phyloP scores from a whole-genome alignment of 1,140 invertebrate genomes.

The Helicoverpa armigera region DNA sequence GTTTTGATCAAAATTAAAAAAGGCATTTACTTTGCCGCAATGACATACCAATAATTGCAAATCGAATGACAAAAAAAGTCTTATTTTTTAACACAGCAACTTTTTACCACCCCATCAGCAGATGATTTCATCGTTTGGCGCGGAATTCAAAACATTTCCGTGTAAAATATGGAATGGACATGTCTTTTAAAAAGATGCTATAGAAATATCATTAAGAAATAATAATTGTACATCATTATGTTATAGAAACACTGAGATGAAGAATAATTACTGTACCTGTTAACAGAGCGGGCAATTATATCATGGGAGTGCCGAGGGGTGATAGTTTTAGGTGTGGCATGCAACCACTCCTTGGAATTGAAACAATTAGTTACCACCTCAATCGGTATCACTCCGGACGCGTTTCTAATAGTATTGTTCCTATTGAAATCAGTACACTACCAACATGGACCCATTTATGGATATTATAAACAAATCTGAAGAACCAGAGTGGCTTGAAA shows the following conservation, averaged over 20 bases:
- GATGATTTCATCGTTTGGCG: neutral
- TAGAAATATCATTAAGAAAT: too few relatives aligned
- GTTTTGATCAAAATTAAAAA: neutral
- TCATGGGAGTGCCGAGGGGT: conserved; percentile 74
- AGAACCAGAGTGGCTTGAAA: conserved; percentile 88
- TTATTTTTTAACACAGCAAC: neutral
- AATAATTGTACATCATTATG: too few relatives aligned
- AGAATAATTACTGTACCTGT: neutral
- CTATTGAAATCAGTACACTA: conserved; percentile 15
- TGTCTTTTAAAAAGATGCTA: too few relatives aligned
- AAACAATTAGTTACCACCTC: conserved; percentile 77
- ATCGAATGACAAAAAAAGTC: neutral
- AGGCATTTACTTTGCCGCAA: neutral
- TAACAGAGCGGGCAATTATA: conserved; percentile 17
- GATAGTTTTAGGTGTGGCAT: conserved; percentile 80
- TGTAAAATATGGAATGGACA: too few relatives aligned
- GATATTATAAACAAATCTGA: conserved; percentile 80
- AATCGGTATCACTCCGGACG: conserved; percentile 63
- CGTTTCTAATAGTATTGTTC: conserved; percentile 46
- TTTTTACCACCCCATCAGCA: neutral
- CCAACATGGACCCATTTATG: conserved; percentile 76
- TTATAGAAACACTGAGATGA: neutral
- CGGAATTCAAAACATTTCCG: conserved; percentile 11
- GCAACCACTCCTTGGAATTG: conserved; percentile 80
- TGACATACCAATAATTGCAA: neutral